Evolutionary conservation across 1,140 invertebrate genomes (phyloP).

Genomic region (Lepidurus packardi): DNA sequence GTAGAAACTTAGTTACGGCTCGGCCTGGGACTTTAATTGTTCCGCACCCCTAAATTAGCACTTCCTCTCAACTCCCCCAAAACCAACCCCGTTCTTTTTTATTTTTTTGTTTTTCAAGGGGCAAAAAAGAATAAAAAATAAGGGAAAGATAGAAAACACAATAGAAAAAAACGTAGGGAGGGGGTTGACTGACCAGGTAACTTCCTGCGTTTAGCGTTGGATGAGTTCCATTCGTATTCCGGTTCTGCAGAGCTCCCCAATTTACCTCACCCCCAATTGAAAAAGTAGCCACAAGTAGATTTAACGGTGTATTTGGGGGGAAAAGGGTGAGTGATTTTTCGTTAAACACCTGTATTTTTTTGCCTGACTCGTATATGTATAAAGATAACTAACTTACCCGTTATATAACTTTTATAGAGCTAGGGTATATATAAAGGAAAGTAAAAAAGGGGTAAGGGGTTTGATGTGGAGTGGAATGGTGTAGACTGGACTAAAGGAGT

Average conservation of each 20-base stretch:
- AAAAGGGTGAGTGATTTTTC: conserved; percentile 8
- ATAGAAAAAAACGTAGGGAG: not conserved
- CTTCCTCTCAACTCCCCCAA: conserved; percentile 20
- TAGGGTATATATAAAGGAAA: not conserved
- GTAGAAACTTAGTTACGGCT: not conserved
- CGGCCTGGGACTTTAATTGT: not conserved
- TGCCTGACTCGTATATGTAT: not conserved
- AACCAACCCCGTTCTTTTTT: not conserved
- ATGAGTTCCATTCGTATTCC: not conserved
- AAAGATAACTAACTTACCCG: not conserved
- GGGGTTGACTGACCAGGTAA: conserved; percentile 17
- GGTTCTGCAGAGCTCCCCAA: not conserved
- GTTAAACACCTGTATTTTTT: conserved; percentile 8
- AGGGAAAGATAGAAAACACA: not conserved
- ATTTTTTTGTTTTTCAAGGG: too few relatives aligned
- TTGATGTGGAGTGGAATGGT: too few relatives aligned
- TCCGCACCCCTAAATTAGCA: conserved; percentile 9
- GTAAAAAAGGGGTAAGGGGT: too few relatives aligned
- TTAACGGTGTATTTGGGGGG: not conserved
- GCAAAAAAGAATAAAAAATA: not conserved
- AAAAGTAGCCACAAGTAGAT: not conserved
- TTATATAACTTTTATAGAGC: not conserved
- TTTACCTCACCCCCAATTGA: not conserved
- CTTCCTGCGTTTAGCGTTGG: not conserved
- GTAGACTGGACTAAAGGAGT: not conserved